Conservation (phyloP, 2,113 vertebrate species). For the Chiloscyllium plagiosum region DNA sequence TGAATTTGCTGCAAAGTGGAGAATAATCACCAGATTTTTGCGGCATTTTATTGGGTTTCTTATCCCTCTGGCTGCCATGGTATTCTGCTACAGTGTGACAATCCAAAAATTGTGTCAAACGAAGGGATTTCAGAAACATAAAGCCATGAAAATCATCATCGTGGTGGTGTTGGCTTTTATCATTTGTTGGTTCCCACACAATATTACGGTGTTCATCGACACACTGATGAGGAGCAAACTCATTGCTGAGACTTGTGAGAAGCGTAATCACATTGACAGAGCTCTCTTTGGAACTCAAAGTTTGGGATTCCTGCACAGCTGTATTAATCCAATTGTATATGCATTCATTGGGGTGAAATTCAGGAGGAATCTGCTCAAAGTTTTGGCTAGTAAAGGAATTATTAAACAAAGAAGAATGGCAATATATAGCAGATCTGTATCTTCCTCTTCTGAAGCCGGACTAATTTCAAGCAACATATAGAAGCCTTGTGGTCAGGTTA, state of each 20-base stretch:
- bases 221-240: slow-evolving; percentile 46
- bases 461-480: not conserved
- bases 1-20: slow-evolving; percentile 41
- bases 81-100: slow-evolving; percentile 57
- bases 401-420: not conserved
- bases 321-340: slow-evolving; percentile 59
- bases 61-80: slow-evolving; percentile 55
- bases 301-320: slow-evolving; percentile 47
- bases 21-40: slow-evolving; percentile 41
- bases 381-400: slow-evolving; percentile 45
- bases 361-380: slow-evolving; percentile 48
- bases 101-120: slow-evolving; percentile 52
- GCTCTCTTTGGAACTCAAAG: slow-evolving; percentile 45
- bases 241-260: slow-evolving; percentile 41
- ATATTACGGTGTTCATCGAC: slow-evolving; percentile 51
- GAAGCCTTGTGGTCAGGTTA: not conserved
- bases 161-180: not conserved
- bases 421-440: not conserved
- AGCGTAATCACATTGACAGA: slow-evolving; percentile 39
- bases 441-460: not conserved
- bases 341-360: slow-evolving; percentile 66
- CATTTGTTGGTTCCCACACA: slow-evolving; percentile 61
- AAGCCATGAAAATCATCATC: slow-evolving; percentile 51
- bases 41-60: slow-evolving; percentile 57
- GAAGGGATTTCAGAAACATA: slow-evolving; percentile 56